These are phyloP conservation scores for Tenthredo notha DNA, from an alignment of 2,888 invertebrate species.

Conservation along the genomic window DNA sequence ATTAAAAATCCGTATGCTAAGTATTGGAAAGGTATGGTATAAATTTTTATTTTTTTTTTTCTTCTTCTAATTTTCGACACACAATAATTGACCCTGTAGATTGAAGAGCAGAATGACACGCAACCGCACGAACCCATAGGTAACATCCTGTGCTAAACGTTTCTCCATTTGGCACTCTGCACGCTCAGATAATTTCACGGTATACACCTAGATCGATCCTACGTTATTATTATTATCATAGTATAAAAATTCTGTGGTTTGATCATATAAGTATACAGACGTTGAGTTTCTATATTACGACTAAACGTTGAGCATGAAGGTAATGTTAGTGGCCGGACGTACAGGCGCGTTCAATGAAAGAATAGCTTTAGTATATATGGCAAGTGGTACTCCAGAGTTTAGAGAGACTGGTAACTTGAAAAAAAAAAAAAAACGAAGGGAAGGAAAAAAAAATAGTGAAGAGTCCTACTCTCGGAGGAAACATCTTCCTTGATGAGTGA, in stretches of 20 bases:
- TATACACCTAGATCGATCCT: slow-evolving; percentile 20
- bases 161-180: slow-evolving; percentile 51
- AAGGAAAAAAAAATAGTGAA: neutral
- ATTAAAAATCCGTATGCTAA: neutral
- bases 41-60: too few relatives aligned
- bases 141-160: slow-evolving; percentile 64
- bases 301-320: neutral
- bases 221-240: neutral
- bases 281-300: neutral
- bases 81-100: neutral
- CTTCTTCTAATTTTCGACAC: neutral
- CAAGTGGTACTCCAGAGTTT: neutral
- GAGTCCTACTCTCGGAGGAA: neutral
- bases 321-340: slow-evolving; percentile 15
- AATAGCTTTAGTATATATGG: neutral
- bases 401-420: neutral
- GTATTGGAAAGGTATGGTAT: neutral
- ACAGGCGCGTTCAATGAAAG: slow-evolving; percentile 34
- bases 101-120: slow-evolving; percentile 53
- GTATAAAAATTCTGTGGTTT: neutral
- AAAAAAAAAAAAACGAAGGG: neutral
- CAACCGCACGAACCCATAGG: slow-evolving; percentile 56
- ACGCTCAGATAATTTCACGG: slow-evolving; percentile 40
- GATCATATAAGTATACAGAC: neutral
- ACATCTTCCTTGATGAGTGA: slow-evolving; percentile 2